Evolutionary conservation across 2,113 vertebrate genomes (phyloP).

Genomic region (Corydoras maculifer): DNA sequence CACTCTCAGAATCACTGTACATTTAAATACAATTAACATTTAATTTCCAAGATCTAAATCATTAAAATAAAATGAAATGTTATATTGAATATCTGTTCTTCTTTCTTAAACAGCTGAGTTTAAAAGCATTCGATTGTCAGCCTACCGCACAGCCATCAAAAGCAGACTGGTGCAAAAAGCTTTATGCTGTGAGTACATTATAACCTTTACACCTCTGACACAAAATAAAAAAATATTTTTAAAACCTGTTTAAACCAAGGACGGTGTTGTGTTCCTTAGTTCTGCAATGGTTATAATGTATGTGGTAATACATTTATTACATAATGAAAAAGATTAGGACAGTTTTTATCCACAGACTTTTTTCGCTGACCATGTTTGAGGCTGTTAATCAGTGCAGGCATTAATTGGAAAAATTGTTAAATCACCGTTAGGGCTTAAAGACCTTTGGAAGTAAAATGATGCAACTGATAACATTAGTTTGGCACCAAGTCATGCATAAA

Average conservation of each 20-base stretch:
- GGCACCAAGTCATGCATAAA: conserved; percentile 15
- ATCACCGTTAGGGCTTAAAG: conserved; percentile 3
- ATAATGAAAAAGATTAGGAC: conserved; percentile 6
- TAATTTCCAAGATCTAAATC: too few relatives aligned
- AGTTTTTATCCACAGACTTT: conserved; percentile 6
- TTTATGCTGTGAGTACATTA: conserved; percentile 70
- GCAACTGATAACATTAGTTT: conserved; percentile 23
- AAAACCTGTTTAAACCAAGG: not conserved
- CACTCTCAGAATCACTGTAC: too few relatives aligned
- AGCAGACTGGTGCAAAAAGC: conserved; percentile 77
- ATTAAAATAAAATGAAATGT: too few relatives aligned
- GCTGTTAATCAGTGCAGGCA: conserved; percentile 1
- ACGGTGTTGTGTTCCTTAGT: not conserved
- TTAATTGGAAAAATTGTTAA: conserved; percentile 11
- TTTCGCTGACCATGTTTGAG: conserved; percentile 2
- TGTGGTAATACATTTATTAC: conserved; percentile 14
- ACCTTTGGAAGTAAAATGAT: conserved; percentile 11
- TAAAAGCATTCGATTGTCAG: conserved; percentile 79
- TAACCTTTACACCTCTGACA: not conserved
- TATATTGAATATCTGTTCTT: not conserved
- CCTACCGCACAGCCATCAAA: conserved; percentile 83
- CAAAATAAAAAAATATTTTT: not conserved
- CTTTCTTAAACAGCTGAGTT: conserved; percentile 68
- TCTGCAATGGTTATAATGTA: not conserved
- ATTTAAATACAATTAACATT: too few relatives aligned